Conservation (phyloP, 2,113 vertebrate species). For the Engystomops pustulosus region DNA sequence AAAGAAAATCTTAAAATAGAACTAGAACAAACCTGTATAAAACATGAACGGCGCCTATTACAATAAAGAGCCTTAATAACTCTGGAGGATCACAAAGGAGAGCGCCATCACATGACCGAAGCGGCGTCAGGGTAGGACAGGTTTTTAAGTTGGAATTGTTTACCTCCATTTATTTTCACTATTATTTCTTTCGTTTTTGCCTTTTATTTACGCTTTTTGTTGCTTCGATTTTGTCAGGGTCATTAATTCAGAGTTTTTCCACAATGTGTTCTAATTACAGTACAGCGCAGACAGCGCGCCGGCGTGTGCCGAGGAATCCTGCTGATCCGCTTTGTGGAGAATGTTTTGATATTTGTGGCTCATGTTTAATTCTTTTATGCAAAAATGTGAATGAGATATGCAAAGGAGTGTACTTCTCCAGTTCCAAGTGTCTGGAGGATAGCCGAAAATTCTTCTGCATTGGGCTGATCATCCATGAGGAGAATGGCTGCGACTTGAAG, state of each 20-base stretch:
- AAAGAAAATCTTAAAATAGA: background rate
- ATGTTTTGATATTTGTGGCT: slow-evolving; percentile 47
- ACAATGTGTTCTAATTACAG: slow-evolving; percentile 49
- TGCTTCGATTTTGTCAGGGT: slow-evolving; percentile 13
- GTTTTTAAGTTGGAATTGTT: background rate
- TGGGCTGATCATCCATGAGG: background rate
- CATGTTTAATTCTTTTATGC: slow-evolving; percentile 53
- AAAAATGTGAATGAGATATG: slow-evolving; percentile 37
- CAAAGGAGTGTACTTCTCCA: slow-evolving; percentile 22
- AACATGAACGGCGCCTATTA: too few relatives aligned
- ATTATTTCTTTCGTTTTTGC: background rate
- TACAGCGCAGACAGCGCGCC: background rate
- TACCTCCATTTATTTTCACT: background rate
- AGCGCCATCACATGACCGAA: background rate
- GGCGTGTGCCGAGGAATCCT: slow-evolving; percentile 17
- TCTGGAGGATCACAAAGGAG: background rate
- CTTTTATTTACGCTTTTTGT: slow-evolving; percentile 9
- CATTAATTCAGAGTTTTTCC: slow-evolving; percentile 40
- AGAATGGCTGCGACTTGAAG: background rate
- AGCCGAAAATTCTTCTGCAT: background rate
- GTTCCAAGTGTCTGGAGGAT: slow-evolving; percentile 26
- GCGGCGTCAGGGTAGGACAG: background rate
- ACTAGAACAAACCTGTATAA: background rate
- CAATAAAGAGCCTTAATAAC: too few relatives aligned
- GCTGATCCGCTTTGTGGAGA: slow-evolving; percentile 43